Conservation (phyloP, 2,888 invertebrate genomes). For the Hirtodrosophila cameraria region DNA sequence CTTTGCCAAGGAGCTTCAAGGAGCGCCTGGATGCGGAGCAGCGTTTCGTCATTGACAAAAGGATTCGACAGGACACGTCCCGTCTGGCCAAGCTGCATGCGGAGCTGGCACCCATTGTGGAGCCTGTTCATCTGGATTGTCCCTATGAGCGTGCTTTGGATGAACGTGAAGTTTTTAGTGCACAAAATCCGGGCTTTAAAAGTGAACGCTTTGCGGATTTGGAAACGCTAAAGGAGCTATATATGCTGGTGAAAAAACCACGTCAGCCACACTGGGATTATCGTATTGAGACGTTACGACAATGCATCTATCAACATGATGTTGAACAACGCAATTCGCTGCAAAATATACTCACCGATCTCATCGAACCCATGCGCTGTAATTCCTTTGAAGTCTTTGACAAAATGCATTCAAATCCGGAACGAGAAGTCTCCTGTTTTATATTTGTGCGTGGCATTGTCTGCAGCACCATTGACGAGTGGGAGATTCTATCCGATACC, state of each 20-base stretch:
- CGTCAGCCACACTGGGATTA: slow-evolving; percentile 64
- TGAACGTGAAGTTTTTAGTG: slow-evolving; percentile 62
- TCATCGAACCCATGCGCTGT: slow-evolving; percentile 51
- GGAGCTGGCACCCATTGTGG: slow-evolving; percentile 49
- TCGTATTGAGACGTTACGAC: slow-evolving; percentile 30
- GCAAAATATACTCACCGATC: slow-evolving; percentile 26
- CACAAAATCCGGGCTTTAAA: slow-evolving; percentile 49
- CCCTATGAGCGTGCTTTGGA: slow-evolving; percentile 56
- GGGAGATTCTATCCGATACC: slow-evolving; percentile 54
- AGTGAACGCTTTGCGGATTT: slow-evolving; percentile 58
- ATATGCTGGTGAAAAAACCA: slow-evolving; percentile 56
- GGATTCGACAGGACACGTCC: slow-evolving; percentile 10
- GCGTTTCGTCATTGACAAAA: slow-evolving; percentile 44
- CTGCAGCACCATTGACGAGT: slow-evolving; percentile 67
- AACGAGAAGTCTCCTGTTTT: slow-evolving; percentile 56
- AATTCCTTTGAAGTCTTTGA: slow-evolving; percentile 29
- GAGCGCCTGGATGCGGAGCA: slow-evolving; percentile 47
- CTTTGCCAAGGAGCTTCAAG: too few relatives aligned
- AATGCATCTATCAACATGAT: slow-evolving; percentile 27
- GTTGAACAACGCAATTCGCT: slow-evolving; percentile 29
- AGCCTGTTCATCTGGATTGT: slow-evolving; percentile 28
- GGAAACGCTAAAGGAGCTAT: slow-evolving; percentile 57
- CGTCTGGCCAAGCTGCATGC: slow-evolving; percentile 38
- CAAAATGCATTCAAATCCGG: slow-evolving; percentile 28
- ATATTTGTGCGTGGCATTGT: slow-evolving; percentile 73